Percentiles rank a stretch among this genome's conserved stretches.
Evolutionary conservation across 2,797 vertebrate species (phyloP).

Genomic region (Gallinago solitaria): DNA sequence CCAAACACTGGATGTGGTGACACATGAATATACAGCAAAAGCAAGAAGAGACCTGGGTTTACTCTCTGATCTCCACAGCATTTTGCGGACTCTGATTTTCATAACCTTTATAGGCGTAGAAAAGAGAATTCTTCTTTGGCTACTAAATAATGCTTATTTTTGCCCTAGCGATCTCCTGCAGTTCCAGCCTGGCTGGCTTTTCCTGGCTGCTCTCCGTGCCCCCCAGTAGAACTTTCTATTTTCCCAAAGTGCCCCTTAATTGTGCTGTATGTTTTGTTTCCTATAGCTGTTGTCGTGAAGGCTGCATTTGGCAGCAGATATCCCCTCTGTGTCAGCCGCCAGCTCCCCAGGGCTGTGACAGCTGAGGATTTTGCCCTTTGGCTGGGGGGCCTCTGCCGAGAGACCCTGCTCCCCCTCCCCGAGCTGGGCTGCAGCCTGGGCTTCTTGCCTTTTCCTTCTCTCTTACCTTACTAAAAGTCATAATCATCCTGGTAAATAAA

Average conservation of each 20-base stretch:
- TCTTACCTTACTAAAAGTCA: not conserved
- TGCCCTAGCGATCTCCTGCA: not conserved
- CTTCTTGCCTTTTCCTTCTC: not conserved
- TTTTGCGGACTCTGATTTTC: not conserved
- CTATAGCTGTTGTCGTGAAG: not conserved
- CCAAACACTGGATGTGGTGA: fast-evolving
- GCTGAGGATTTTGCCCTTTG: not conserved
- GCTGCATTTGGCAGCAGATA: not conserved
- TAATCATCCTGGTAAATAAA: not conserved
- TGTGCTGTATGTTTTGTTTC: not conserved
- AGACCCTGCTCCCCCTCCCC: not conserved
- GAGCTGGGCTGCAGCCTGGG: not conserved
- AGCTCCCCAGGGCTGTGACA: not conserved
- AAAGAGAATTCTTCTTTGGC: not conserved
- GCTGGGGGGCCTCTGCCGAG: not conserved
- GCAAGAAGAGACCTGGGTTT: not conserved
- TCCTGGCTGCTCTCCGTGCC: not conserved
- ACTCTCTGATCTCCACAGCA: not conserved
- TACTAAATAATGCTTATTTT: not conserved
- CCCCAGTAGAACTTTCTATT: not conserved
- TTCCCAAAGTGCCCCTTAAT: not conserved
- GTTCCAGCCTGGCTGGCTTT: not conserved
- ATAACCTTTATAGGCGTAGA: not conserved
- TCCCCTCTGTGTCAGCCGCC: fast-evolving
- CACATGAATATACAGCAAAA: not conserved